Conservation (phyloP, 2,888 invertebrate genomes). For the Crematogaster levior region DNA sequence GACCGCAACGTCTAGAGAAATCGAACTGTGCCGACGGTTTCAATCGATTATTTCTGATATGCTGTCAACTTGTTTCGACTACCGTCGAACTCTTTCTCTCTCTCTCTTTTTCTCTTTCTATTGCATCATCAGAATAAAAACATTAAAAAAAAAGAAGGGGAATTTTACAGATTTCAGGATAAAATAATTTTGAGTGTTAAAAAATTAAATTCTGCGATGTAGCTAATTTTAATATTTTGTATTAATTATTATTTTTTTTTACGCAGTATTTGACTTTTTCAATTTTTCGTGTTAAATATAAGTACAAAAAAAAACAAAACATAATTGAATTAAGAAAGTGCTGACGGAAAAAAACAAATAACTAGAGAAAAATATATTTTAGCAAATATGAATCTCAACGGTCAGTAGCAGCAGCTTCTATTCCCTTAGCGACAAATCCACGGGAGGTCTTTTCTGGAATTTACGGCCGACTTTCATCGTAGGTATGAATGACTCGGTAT, state of each 20-base stretch:
- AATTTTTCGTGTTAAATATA: background rate
- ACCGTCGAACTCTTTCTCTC: background rate
- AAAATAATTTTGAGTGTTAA: background rate
- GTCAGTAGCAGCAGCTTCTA: background rate
- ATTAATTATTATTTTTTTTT: background rate
- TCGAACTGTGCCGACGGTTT: background rate
- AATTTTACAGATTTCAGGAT: background rate
- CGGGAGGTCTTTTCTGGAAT: conserved; percentile 58
- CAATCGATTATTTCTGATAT: conserved; percentile 21
- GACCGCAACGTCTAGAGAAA: conserved; percentile 26
- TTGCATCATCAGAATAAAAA: conserved; percentile 57
- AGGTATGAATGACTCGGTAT: conserved; percentile 4
- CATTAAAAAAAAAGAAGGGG: conserved; percentile 41
- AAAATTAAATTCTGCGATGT: background rate
- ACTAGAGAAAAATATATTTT: background rate
- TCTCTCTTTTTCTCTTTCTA: background rate
- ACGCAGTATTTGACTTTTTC: background rate
- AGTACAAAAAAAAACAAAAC: too few relatives aligned
- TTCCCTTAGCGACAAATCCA: conserved; percentile 33
- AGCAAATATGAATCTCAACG: background rate
- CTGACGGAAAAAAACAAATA: background rate
- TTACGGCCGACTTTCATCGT: background rate
- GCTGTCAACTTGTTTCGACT: too few relatives aligned
- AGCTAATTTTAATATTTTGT: background rate
- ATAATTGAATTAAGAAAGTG: background rate